Percentiles rank a stretch among this genome's conserved stretches.
Evolutionary conservation across 2,888 invertebrate species (phyloP).

Genomic region (Empis stercorea): DNA sequence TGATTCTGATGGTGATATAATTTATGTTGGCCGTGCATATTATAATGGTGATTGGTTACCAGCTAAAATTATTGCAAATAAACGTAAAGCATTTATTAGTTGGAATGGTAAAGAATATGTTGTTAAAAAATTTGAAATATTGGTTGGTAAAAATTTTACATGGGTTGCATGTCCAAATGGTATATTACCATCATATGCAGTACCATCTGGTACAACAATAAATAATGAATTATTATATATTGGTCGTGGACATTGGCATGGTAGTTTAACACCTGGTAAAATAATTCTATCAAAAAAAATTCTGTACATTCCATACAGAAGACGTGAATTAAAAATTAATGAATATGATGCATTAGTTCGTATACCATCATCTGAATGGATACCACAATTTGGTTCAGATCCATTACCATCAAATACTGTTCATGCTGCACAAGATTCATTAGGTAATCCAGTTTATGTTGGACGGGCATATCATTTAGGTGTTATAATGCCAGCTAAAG

Average conservation of each 20-base stretch:
- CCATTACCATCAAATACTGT: slow-evolving; percentile 31
- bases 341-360: slow-evolving; percentile 37
- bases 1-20: slow-evolving; percentile 55
- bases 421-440: slow-evolving; percentile 29
- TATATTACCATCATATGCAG: slow-evolving; percentile 29
- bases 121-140: slow-evolving; percentile 35
- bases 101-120: slow-evolving; percentile 41
- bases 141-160: slow-evolving; percentile 41
- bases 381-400: slow-evolving; percentile 28
- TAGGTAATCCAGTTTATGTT: slow-evolving; percentile 32
- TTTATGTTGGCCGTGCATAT: slow-evolving; percentile 59
- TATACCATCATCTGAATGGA: slow-evolving; percentile 28
- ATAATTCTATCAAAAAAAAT: slow-evolving; percentile 40
- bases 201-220: slow-evolving; percentile 33
- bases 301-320: slow-evolving; percentile 39
- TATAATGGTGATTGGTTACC: slow-evolving; percentile 50
- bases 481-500: slow-evolving; percentile 49
- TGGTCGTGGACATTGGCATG: slow-evolving; percentile 42
- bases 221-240: slow-evolving; percentile 43
- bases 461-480: slow-evolving; percentile 42
- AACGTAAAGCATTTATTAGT: slow-evolving; percentile 29
- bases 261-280: slow-evolving; percentile 45
- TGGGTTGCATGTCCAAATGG: slow-evolving; percentile 39
- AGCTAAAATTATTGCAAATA: slow-evolving; percentile 43
- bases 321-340: slow-evolving; percentile 33